Evolutionary conservation across 2,797 vertebrate genomes (phyloP), one percentile per base, ranked within the genome.

Genomic region (Oreortyx pictus): DNA sequence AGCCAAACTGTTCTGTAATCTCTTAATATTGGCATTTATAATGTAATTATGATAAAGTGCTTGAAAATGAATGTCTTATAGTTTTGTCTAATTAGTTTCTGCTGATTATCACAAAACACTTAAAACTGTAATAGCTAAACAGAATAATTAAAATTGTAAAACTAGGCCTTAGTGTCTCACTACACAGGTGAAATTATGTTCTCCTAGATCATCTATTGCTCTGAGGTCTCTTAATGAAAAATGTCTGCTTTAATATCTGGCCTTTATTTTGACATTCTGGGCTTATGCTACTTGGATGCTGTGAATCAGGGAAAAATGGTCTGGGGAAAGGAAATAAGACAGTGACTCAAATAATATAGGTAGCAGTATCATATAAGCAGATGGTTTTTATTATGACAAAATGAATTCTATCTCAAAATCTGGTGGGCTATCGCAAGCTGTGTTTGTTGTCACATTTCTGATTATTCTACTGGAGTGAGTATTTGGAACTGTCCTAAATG

Each of bases 51-150:
- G 54, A 94, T 95, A 92, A 95, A 96, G 50, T 93, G 37, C 95
- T 97, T 96, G 91, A 96, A 97, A 93, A 93, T 91, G 10, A 86
- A 65, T 92, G 68, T 88, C 43, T 92, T 90, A 81, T 5, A 90
- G 47, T 94, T 96, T 97, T 95, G 95, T 96, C 90, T 96, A 95
- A 94, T 96, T 96, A 97, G 92, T 94, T 95, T 96, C 91, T 96
- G 70, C 86, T 84, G 76, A 89, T 92, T 91, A 92, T 70, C 65
- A 91, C 66, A 88, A 95, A 96, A 93, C 46, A 94, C 88, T 96
- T 97, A 75, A 91, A 92, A 79, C 25, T 83, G 50, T 82, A 94
- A 88, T 92, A 93, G 93, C 93, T 95, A 95, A 97, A 97, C 75
- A 94, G 83, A 95, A 93, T 95, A 96, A 96, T 94, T 94, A 95